A percentile compares a stretch with the other conserved stretches of the same genome.
These are phyloP conservation scores for Hepsetus odoe DNA, from an alignment of 2,113 vertebrate genomes.

Conservation along the genomic window DNA sequence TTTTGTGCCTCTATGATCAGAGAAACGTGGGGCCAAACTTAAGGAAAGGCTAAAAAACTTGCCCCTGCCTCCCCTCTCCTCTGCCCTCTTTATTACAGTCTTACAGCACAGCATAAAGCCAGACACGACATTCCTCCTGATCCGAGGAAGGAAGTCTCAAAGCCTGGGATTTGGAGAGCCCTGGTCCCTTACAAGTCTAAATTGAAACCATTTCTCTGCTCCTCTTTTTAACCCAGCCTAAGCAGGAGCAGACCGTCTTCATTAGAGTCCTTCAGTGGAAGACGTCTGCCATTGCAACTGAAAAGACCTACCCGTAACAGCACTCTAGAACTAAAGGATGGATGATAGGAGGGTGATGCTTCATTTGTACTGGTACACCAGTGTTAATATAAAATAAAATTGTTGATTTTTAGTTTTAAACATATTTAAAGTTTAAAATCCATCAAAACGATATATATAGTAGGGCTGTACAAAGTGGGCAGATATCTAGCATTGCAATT, in stretches of 20 bases:
- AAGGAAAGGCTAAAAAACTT: conserved; percentile 23
- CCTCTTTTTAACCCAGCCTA: conserved; percentile 55
- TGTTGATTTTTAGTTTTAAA: too few species aligned
- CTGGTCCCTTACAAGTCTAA: conserved; percentile 67
- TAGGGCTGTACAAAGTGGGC: too few species aligned
- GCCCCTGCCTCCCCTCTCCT: conserved; percentile 6
- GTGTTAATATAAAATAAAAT: background rate
- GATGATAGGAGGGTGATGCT: background rate
- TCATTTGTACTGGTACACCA: background rate
- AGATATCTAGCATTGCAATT: too few species aligned
- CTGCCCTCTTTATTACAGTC: conserved; percentile 40
- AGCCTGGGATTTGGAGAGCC: conserved; percentile 60
- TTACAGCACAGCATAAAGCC: conserved; percentile 53
- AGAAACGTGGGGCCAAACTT: conserved; percentile 17
- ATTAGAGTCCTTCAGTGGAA: conserved; percentile 62
- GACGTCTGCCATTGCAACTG: conserved; percentile 51
- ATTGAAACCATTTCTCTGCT: conserved; percentile 71
- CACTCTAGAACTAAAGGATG: conserved; percentile 2
- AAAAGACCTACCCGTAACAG: conserved; percentile 53
- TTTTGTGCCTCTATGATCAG: conserved; percentile 30
- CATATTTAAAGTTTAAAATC: too few species aligned
- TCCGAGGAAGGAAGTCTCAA: conserved; percentile 71
- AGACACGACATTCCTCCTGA: conserved; percentile 67
- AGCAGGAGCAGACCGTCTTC: conserved; percentile 68
- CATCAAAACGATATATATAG: too few species aligned